Conservation (phyloP, 2,113 vertebrate genomes). For the Todiramphus saurophagus region DNA sequence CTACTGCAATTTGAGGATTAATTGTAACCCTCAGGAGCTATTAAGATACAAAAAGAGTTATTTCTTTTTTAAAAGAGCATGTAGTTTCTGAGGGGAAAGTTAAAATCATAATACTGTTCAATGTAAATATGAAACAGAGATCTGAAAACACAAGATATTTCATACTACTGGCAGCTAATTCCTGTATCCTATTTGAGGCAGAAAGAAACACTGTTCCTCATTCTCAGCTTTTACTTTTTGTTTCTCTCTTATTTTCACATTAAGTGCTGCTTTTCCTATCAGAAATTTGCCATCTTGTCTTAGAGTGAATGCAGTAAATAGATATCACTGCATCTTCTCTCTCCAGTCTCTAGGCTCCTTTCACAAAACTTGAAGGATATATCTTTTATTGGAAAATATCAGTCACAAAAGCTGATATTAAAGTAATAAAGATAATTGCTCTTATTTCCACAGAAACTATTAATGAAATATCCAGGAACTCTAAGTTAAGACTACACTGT, state of each 20-base stretch:
- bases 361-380: neutral
- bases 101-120: neutral
- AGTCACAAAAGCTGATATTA: neutral
- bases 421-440: constrained; percentile 36
- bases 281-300: neutral
- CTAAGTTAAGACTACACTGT: neutral
- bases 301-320: neutral
- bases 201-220: neutral
- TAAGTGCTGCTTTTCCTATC: neutral
- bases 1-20: neutral
- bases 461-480: constrained; percentile 19
- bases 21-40: neutral
- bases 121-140: neutral
- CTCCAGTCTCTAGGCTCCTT: neutral
- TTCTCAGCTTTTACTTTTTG: neutral
- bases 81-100: neutral
- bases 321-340: neutral
- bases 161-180: neutral
- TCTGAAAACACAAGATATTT: neutral
- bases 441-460: neutral
- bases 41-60: neutral
- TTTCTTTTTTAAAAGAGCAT: neutral
- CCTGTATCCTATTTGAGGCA: neutral
- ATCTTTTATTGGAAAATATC: neutral
- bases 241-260: neutral